Conservation (phyloP, 1,140 invertebrate species). For the Elymnias hypermnestra region DNA sequence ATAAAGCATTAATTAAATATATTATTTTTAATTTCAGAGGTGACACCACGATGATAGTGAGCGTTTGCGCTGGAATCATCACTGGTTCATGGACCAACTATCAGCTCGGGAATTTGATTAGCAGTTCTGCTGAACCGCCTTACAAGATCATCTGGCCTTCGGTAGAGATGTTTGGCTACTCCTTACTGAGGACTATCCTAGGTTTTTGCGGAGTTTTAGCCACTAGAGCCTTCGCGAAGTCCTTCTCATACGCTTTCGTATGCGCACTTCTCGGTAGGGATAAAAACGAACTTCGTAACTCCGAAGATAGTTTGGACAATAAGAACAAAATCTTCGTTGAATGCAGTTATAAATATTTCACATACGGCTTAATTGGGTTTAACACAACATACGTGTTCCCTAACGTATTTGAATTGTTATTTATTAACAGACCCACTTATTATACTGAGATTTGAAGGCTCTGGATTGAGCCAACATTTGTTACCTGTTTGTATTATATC, state of each 20-base stretch:
- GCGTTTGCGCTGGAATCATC: slow-evolving; percentile 86
- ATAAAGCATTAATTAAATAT: no score
- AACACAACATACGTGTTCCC: slow-evolving; percentile 87
- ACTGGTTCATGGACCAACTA: slow-evolving; percentile 91
- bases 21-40: slow-evolving; percentile 86
- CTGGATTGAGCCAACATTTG: background rate
- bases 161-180: slow-evolving; percentile 80
- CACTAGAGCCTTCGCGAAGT: slow-evolving; percentile 83
- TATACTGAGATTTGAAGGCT: slow-evolving; percentile 86
- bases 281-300: slow-evolving; percentile 78
- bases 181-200: slow-evolving; percentile 82
- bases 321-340: slow-evolving; percentile 85
- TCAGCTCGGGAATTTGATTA: slow-evolving; percentile 82
- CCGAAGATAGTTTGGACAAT: slow-evolving; percentile 79
- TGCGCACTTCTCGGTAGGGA: slow-evolving; percentile 83
- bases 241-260: slow-evolving; percentile 80
- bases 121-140: slow-evolving; percentile 77
- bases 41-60: slow-evolving; percentile 90
- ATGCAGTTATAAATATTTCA: slow-evolving; percentile 87
- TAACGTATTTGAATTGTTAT: slow-evolving; percentile 84
- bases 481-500: no score
- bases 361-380: slow-evolving; percentile 85
- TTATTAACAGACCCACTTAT: slow-evolving; percentile 88
- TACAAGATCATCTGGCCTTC: slow-evolving; percentile 88
- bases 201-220: slow-evolving; percentile 85